Percentiles rank a stretch among this genome's conserved stretches.
phyloP scores from a whole-genome alignment of 2,797 vertebrate genomes.

The Podargus strigoides region DNA sequence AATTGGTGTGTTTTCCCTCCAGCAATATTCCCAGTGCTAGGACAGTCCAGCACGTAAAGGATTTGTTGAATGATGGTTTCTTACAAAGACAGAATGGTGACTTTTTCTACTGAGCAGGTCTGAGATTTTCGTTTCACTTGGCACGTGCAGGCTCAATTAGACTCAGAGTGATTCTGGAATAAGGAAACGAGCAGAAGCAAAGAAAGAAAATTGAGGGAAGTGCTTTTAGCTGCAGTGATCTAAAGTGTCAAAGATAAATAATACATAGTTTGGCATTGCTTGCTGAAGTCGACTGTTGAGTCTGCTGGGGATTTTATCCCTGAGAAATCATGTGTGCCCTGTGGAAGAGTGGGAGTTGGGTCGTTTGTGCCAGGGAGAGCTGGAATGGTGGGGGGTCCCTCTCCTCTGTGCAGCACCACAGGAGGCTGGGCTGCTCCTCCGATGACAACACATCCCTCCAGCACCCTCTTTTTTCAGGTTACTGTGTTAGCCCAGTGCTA shows the following conservation, averaged over 20 bases:
- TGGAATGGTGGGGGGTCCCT: background rate
- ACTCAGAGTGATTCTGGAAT: background rate
- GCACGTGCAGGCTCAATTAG: conserved; percentile 4
- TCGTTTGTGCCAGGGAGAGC: background rate
- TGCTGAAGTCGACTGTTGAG: background rate
- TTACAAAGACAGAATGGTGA: background rate
- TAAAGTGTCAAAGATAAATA: conserved; percentile 46
- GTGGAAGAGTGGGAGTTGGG: background rate
- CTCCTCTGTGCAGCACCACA: background rate
- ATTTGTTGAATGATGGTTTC: background rate
- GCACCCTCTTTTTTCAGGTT: background rate
- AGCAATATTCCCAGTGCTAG: background rate
- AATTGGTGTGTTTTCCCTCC: background rate
- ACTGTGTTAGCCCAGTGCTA: background rate
- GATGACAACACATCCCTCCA: background rate
- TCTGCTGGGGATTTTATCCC: background rate
- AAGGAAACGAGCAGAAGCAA: background rate
- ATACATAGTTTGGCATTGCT: background rate
- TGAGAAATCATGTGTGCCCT: background rate
- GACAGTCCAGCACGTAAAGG: background rate
- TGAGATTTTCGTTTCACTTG: background rate
- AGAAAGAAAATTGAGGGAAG: conserved; percentile 22
- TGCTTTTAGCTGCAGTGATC: conserved; percentile 24
- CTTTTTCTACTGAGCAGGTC: background rate
- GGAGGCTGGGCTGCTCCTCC: background rate